Evolutionary conservation across 1,140 invertebrate species (phyloP), one percentile per base, ranked within the genome.

Genomic region (Latrodectus geometricus): DNA sequence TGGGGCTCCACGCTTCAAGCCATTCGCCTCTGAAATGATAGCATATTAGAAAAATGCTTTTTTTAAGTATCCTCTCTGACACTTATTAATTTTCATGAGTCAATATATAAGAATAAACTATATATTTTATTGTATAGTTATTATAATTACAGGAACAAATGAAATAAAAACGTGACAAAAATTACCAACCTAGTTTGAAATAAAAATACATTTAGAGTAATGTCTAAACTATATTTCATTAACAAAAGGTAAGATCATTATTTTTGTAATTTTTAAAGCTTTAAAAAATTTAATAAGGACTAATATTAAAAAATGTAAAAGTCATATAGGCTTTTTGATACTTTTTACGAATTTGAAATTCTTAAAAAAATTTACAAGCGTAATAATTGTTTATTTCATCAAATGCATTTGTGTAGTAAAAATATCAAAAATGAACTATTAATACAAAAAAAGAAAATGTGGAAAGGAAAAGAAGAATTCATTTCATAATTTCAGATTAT

Each of bases 211-310:
- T n/a, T n/a, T n/a, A n/a, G n/a, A n/a, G n/a, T n/a, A 14, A 74
- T 49, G n/a, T 48, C 11, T 49, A 49, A 61, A 0, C 9, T 12
- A 14, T 15, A n/a, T 48, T 65, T 14, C 17, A 65, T 15, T 0
- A 61, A 35, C 17, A 56, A 61, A 12, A 7, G 11, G 21, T 50
- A 9, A 61, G 15, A 8, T 17, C 0, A n/a, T 20, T 78, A 92
- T 95, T 95, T 61, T 77, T 17, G 82, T 87, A 35, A 35, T 35
- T 35, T 35, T 35, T 35, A 35, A 35, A 35, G 5, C 5, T 1
- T 1, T 35, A 35, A 35, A 35, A 35, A 35, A 35, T 35, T 35
- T 1, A 35, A 35, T 35, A 35, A 35, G 35, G 5, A 35, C 5
- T 35, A 35, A 35, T 35, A 35, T 35, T 35, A 35, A 35, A 5